Evolutionary conservation across 92 coral and sea anemone species (phyloP).

Genomic region (Palythoa caribaeorum): DNA sequence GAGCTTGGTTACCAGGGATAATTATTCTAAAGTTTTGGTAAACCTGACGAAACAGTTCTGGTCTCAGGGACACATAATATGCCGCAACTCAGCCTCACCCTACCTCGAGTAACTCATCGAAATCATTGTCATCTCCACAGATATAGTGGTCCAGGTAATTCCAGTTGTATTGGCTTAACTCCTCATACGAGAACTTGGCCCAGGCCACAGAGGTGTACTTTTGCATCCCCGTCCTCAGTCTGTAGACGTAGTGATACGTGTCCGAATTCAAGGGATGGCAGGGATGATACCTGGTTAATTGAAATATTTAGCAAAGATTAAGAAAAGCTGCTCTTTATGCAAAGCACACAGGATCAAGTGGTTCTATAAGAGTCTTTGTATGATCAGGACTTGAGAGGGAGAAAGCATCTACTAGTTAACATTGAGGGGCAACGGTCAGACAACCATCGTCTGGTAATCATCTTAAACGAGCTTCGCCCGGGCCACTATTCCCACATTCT

Average conservation of each 20-base stretch:
- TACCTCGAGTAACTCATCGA: slow-evolving; percentile 87
- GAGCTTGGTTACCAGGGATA: no score
- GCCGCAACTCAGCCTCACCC: background rate
- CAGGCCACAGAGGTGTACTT: slow-evolving; percentile 35
- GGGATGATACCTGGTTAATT: slow-evolving; percentile 73
- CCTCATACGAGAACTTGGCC: slow-evolving; percentile 76
- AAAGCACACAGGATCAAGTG: background rate
- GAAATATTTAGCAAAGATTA: background rate
- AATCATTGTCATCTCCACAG: slow-evolving; percentile 80
- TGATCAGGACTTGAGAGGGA: no score
- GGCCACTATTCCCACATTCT: no score
- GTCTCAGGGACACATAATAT: no score
- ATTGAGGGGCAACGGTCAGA: no score
- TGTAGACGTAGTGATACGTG: slow-evolving; percentile 73
- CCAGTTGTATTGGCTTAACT: slow-evolving; percentile 92
- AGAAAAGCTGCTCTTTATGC: background rate
- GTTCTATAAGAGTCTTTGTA: background rate
- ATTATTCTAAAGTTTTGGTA: no score
- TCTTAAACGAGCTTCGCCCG: no score
- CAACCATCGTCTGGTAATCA: no score
- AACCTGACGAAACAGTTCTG: no score
- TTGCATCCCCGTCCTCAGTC: slow-evolving; percentile 37
- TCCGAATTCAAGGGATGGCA: slow-evolving; percentile 73
- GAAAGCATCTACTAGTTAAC: no score
- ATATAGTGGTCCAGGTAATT: slow-evolving; percentile 97